Evolutionary conservation across 2,797 vertebrate species (phyloP).

Genomic region (Cynopterus sphinx): DNA sequence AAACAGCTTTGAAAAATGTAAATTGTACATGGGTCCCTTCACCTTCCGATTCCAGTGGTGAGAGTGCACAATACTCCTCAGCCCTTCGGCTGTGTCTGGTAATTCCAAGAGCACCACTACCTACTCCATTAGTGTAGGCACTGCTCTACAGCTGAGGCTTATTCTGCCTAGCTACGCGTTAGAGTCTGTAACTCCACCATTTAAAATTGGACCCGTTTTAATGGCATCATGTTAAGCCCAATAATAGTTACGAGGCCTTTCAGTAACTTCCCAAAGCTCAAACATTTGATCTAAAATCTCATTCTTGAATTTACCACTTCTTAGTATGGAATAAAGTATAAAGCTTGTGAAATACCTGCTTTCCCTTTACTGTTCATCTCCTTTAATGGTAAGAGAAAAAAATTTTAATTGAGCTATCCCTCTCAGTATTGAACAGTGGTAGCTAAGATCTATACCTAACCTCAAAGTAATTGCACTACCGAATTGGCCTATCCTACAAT

Average conservation of each 20-base stretch:
- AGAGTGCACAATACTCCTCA: background rate
- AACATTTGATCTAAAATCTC: background rate
- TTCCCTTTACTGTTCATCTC: background rate
- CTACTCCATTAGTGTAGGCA: background rate
- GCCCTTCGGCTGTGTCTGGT: background rate
- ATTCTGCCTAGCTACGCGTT: background rate
- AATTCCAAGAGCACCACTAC: background rate
- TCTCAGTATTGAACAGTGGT: background rate
- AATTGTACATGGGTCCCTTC: background rate
- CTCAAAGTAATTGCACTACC: background rate
- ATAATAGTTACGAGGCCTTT: constrained; percentile 6
- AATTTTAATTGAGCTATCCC: background rate
- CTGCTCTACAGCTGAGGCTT: background rate
- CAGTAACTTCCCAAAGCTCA: background rate
- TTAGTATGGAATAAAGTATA: background rate
- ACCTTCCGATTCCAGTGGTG: background rate
- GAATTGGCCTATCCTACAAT: background rate
- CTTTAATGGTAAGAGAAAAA: background rate
- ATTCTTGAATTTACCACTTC: background rate
- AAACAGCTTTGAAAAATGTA: background rate
- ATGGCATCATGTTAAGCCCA: background rate
- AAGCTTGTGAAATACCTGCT: background rate
- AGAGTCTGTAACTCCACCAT: background rate
- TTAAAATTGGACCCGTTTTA: background rate
- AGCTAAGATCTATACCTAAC: background rate